phyloP scores from a whole-genome alignment of 1,140 invertebrate genomes.

The Spodoptera frugiperda region DNA sequence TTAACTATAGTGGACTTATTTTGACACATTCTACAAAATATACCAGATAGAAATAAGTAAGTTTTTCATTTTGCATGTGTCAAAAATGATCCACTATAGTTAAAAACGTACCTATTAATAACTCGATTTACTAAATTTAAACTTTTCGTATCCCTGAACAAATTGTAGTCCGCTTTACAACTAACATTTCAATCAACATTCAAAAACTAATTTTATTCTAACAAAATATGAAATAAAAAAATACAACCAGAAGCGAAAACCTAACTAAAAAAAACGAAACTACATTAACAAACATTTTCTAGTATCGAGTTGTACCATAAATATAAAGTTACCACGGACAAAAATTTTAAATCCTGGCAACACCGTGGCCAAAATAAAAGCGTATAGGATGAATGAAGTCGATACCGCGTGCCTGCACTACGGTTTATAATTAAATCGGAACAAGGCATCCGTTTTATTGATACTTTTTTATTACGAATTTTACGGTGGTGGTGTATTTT shows the following conservation, averaged over 20 bases:
- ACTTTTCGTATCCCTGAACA: too few relatives aligned
- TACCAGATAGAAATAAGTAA: too few relatives aligned
- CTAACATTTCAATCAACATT: too few relatives aligned
- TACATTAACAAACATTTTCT: neutral
- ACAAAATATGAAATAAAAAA: neutral
- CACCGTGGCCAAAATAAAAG: neutral
- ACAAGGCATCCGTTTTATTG: slow-evolving; percentile 3
- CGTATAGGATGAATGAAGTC: slow-evolving; percentile 28
- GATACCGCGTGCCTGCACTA: neutral
- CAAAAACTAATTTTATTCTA: neutral
- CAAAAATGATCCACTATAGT: too few relatives aligned
- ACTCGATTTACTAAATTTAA: too few relatives aligned
- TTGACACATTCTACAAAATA: too few relatives aligned
- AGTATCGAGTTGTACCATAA: neutral
- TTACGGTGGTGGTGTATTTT: neutral
- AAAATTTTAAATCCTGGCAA: slow-evolving; percentile 11
- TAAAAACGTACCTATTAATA: too few relatives aligned
- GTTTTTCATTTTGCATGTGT: too few relatives aligned
- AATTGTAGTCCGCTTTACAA: too few relatives aligned
- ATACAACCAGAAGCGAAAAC: neutral
- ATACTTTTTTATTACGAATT: neutral
- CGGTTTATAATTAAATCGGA: slow-evolving; percentile 43
- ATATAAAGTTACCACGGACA: neutral
- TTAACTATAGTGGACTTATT: too few relatives aligned
- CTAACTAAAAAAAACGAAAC: too few relatives aligned